Evolutionary conservation across 2,888 invertebrate species (phyloP), one percentile per base, ranked within the genome.

Genomic region (Tridacna gigas): DNA sequence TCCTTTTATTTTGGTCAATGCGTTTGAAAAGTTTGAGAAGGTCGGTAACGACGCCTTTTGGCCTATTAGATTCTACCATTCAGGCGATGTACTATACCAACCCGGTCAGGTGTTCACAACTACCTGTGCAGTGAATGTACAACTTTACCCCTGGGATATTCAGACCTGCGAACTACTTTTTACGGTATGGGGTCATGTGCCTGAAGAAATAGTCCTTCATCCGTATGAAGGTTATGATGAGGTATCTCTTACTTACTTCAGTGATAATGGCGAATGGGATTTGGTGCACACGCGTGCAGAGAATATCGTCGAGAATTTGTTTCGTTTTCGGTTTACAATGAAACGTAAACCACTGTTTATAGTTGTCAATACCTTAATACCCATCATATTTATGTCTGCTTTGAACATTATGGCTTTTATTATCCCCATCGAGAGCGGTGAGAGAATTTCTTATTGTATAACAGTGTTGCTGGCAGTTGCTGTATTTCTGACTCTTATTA

Each of bases 401-500:
- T 73, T 88, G 25, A 88, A 84, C 45, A 79, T 78, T 25, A 48
- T 88, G 25, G 86, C 82, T 0, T 88, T 88, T 60, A 15, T 88
- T 5, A 60, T 88, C 5, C 88, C 88, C 9, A 74, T 81, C 13
- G 88, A 84, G 9, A 83, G 84, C 9, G 88, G 88, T 37, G 88
- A 88, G 75, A 75, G 88, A 18, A 77, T 86, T 22, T 84, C 84
- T 0, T 88, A 79, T n/a, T 73, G 82, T 18, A 84, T 86, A 13
- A 88, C 88, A 25, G 83, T 86, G 26, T 81, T 88, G 22, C 77
- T 88, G n/a, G 84, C 88, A 1, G 77, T 84, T 63, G 84, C 88
- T 4, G 86, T 88, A 5, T 88, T 88, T 56, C 47, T 88, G 47
- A 86, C 88, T 0, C 77, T 88, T 73, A 84, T 88, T n/a, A 80